phyloP scores from a whole-genome alignment of 2,888 invertebrate species.

The Ichneumoninae sp. region DNA sequence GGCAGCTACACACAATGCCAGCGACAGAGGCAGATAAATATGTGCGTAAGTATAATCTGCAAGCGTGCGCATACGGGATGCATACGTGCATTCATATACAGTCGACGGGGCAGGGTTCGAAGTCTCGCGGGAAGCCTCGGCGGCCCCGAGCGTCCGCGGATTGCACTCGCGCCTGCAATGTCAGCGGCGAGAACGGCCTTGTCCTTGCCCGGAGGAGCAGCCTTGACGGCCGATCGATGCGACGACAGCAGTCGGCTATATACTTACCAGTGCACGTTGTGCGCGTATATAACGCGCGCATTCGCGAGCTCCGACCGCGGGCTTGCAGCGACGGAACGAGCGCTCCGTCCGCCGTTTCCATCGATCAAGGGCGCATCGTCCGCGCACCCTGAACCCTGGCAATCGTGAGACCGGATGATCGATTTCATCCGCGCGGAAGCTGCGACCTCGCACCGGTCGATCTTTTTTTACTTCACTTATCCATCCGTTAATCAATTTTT shows the following conservation, averaged over 20 bases:
- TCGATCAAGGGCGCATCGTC: conserved; percentile 7
- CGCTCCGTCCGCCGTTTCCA: conserved; percentile 8
- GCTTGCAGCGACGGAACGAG: neutral
- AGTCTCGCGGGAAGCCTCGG: conserved; percentile 61
- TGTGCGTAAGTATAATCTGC: conserved; percentile 3
- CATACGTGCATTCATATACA: neutral
- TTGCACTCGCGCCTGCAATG: conserved; percentile 74
- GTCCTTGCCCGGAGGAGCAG: conserved; percentile 78
- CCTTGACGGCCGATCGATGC: conserved; percentile 81
- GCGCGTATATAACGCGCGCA: conserved; percentile 41
- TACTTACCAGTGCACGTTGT: conserved; percentile 57
- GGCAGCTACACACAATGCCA: conserved; percentile 1
- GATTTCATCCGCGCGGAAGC: too few species aligned
- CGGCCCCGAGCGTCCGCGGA: conserved; percentile 55
- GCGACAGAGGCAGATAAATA: neutral
- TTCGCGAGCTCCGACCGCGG: conserved; percentile 2
- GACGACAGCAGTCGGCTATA: conserved; percentile 59
- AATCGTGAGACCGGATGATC: neutral
- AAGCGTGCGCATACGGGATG: neutral
- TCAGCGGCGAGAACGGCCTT: conserved; percentile 78
- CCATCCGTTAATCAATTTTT: too few species aligned
- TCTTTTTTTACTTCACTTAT: too few species aligned
- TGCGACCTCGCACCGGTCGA: too few species aligned
- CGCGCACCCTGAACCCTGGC: conserved; percentile 10
- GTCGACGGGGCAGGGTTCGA: conserved; percentile 63